phyloP scores from a whole-genome alignment of 2,888 invertebrate species.

The Macroteleia sp. region DNA sequence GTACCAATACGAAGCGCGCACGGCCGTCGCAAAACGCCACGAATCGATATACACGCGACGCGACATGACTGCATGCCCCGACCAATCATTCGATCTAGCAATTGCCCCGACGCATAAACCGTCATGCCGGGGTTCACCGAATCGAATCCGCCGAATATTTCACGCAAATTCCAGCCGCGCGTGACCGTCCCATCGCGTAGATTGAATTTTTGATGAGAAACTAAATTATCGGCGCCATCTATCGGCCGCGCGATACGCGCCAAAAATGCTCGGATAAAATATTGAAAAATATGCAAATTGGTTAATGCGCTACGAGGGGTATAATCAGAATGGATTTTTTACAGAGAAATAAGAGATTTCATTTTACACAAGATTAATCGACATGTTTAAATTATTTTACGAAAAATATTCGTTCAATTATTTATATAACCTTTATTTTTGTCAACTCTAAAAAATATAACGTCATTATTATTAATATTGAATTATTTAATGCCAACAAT shows the following conservation, averaged over 20 bases:
- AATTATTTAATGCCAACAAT: too few species aligned
- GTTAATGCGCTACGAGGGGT: background rate
- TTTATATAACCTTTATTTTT: too few species aligned
- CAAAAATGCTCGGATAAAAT: slow-evolving; percentile 22
- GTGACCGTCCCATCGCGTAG: slow-evolving; percentile 48
- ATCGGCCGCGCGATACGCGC: slow-evolving; percentile 17
- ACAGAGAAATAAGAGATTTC: too few species aligned
- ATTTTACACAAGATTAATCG: too few species aligned
- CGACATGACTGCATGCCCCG: slow-evolving; percentile 39
- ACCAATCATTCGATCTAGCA: slow-evolving; percentile 62
- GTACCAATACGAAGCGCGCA: slow-evolving; percentile 39
- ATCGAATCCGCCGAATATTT: slow-evolving; percentile 61
- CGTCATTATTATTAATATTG: too few species aligned
- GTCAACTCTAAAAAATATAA: too few species aligned
- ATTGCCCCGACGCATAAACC: slow-evolving; percentile 56
- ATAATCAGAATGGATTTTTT: too few species aligned
- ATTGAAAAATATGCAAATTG: slow-evolving; percentile 51
- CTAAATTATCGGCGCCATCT: slow-evolving; percentile 56
- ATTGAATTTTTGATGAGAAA: slow-evolving; percentile 59
- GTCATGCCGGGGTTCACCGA: slow-evolving; percentile 42
- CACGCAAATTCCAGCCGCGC: slow-evolving; percentile 56
- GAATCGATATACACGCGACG: slow-evolving; percentile 55
- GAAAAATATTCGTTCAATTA: too few species aligned
- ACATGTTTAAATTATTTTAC: too few species aligned
- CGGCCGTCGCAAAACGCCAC: slow-evolving; percentile 34